These are phyloP conservation scores for Strigamia maritima DNA, from an alignment of 2,888 invertebrate species.

Conservation along the genomic window DNA sequence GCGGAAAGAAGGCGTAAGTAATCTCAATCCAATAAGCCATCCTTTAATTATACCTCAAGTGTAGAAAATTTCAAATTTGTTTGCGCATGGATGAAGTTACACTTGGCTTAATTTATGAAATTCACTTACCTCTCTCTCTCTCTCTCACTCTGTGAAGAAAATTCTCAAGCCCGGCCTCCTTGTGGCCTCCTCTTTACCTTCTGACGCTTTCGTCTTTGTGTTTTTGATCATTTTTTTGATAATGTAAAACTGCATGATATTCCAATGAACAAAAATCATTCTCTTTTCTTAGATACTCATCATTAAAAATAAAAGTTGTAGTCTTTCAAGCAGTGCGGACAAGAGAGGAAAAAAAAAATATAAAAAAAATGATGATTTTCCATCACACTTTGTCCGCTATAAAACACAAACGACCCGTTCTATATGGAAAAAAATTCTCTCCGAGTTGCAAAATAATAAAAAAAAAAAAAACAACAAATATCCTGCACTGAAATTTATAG, in stretches of 20 bases:
- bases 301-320: not conserved
- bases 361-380: not conserved
- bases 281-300: too few relatives aligned
- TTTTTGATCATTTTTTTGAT: too few relatives aligned
- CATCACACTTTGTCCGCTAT: constrained; percentile 24
- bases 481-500: not conserved
- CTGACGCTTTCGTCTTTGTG: too few relatives aligned
- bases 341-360: not conserved
- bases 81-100: constrained; percentile 37
- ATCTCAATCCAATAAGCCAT: constrained; percentile 40
- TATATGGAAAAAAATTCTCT: constrained; percentile 10
- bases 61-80: constrained; percentile 39
- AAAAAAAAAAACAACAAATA: constrained; percentile 7
- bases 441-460: not conserved
- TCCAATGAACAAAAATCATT: too few relatives aligned
- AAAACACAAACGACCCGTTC: constrained; percentile 24
- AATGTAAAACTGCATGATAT: too few relatives aligned
- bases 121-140: not conserved
- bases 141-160: too few relatives aligned
- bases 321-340: not conserved
- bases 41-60: constrained; percentile 39
- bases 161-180: too few relatives aligned
- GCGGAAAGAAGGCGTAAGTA: constrained; percentile 37
- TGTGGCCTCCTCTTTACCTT: too few relatives aligned
- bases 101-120: constrained; percentile 40